Base-by-base conservation (phyloP, 1,140 invertebrate genomes). In the Dolichoris vasculosae region DNA sequence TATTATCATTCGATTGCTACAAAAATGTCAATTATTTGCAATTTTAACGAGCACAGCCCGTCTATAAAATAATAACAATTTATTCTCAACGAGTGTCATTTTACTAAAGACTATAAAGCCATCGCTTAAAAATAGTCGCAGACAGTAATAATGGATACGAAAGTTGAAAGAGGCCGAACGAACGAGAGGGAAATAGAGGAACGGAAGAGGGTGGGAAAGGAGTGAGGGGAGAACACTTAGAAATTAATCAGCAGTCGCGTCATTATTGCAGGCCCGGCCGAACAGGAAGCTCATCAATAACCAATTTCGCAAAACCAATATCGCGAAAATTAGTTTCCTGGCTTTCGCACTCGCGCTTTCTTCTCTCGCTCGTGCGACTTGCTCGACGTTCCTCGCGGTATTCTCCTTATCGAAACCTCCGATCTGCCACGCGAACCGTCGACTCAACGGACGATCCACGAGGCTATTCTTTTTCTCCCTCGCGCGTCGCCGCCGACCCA, bases 251-350 rank as follows among this genome's bases (percentile, higher is more conserved):
- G 77, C 30, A 78, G 7, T 40, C 30, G 46, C 51, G 69, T 81
- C 78, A 64, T 85, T 80, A 81, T 63, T 71, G 77, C 64, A 71
- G 59, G 55, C 35, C 46, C 83, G 32, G 46, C 63, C 46, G 38
- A 76, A 59, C 77, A 32, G 46, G 59, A 67, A 87, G 90, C 90
- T 90, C 90, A 92, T 91, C 91, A 90, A 91, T 92, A 92, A 92
- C 89, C 91, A 91, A 92, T 92, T 92, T 91, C 88, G 86, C 90
- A 91, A 92, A 91, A 90, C 90, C 91, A 91, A 92, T 92, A 92
- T 91, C 89, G 90, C 89, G 90, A 91, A 91, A 91, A 92, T 92
- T 92, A 91, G 90, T 92, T 92, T 91, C 64, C n/a, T 32, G 2
- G 35, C 81, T 13, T 32, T 26, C 55, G n/a, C n/a, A 51, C 26